phyloP scores from a whole-genome alignment of 2,113 vertebrate genomes.

The Melanerpes aurifrons region DNA sequence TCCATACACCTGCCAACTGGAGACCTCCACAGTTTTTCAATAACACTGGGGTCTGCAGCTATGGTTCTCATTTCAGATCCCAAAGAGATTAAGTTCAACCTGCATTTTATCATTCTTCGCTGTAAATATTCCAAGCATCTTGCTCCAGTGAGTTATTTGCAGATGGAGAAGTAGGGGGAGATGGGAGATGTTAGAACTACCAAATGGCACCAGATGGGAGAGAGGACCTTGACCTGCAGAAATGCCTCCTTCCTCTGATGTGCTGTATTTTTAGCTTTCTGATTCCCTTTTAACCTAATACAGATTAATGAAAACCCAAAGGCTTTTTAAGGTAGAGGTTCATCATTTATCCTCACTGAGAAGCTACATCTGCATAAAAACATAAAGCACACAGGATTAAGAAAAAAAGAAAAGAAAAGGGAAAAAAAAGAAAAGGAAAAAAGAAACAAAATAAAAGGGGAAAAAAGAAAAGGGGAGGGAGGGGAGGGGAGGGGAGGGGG shows the following conservation, averaged over 20 bases:
- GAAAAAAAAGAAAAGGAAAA: too few relatives aligned
- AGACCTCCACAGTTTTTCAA: slow-evolving; percentile 17
- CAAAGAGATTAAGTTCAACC: slow-evolving; percentile 41
- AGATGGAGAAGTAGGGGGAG: slow-evolving; percentile 46
- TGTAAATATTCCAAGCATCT: slow-evolving; percentile 64
- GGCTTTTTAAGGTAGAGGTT: slow-evolving; percentile 55
- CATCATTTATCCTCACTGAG: slow-evolving; percentile 64
- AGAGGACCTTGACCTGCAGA: slow-evolving; percentile 51
- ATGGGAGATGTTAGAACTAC: slow-evolving; percentile 60
- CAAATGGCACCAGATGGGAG: slow-evolving; percentile 60
- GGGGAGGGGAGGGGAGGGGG: too few relatives aligned
- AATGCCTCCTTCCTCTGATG: slow-evolving; percentile 64
- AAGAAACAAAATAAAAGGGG: too few relatives aligned
- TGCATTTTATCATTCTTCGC: slow-evolving; percentile 58
- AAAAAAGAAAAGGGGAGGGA: too few relatives aligned
- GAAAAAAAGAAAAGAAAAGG: slow-evolving; percentile 34
- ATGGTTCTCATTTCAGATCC: slow-evolving; percentile 57
- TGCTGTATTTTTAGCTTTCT: slow-evolving; percentile 64
- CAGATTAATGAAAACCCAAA: slow-evolving; percentile 61
- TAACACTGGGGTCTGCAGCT: neutral
- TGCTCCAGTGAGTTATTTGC: slow-evolving; percentile 64
- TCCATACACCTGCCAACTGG: slow-evolving; percentile 15
- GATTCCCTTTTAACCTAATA: slow-evolving; percentile 67
- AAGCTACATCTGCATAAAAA: slow-evolving; percentile 52
- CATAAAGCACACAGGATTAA: slow-evolving; percentile 3